Conservation (phyloP, 2,888 invertebrate species). For the Leistus spinibarbis region DNA sequence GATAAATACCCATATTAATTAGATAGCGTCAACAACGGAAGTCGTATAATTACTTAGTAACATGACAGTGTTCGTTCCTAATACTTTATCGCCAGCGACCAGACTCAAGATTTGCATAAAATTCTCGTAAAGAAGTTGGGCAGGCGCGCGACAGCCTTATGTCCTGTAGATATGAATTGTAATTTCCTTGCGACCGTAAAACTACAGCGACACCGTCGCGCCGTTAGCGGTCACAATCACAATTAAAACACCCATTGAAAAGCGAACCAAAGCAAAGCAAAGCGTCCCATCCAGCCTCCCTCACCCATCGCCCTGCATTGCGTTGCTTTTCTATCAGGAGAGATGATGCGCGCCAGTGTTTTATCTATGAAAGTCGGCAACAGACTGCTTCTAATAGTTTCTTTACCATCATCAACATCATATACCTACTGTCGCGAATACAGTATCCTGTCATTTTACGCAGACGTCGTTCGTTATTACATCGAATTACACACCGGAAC, state of each 20-base stretch:
- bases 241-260: neutral
- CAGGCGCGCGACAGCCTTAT: conserved; percentile 27
- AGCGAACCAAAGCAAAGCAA: neutral
- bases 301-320: too few relatives aligned
- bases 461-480: neutral
- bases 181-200: conserved; percentile 19
- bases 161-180: conserved; percentile 38
- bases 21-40: conserved; percentile 57
- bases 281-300: too few relatives aligned
- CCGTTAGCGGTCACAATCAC: neutral
- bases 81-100: conserved; percentile 56
- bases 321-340: neutral
- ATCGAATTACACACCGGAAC: neutral
- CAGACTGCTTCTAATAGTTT: neutral
- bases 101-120: conserved; percentile 55
- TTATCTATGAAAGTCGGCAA: neutral
- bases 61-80: conserved; percentile 56
- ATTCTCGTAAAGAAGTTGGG: conserved; percentile 46
- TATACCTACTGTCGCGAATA: neutral
- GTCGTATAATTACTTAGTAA: conserved; percentile 57
- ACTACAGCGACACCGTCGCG: neutral
- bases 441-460: neutral
- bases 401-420: neutral
- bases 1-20: conserved; percentile 58
- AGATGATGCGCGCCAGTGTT: neutral